phyloP scores from a whole-genome alignment of 2,113 vertebrate species.

The Anoura caudifer region DNA sequence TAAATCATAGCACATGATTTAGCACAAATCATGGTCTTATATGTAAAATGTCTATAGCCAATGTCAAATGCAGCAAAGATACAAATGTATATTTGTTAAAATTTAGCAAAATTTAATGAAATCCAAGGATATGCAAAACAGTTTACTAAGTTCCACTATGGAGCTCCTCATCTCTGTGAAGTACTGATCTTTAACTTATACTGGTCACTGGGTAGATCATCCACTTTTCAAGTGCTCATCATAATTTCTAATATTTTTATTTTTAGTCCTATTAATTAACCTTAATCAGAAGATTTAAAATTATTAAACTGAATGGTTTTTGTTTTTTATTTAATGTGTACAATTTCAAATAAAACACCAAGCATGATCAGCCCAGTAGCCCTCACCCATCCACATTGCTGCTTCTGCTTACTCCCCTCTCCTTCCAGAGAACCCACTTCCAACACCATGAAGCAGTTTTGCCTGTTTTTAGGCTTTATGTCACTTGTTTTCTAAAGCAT shows the following conservation, averaged over 20 bases:
- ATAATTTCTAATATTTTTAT: background rate
- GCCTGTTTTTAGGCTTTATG: accelerated
- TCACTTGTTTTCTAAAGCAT: background rate
- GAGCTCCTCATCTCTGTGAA: background rate
- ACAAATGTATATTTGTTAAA: background rate
- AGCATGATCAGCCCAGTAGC: too few species aligned
- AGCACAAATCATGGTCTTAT: background rate
- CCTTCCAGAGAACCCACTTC: accelerated
- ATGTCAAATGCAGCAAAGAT: background rate
- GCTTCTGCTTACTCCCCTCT: background rate
- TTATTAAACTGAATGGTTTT: background rate
- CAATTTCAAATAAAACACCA: background rate
- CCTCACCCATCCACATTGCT: accelerated
- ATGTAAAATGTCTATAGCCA: background rate
- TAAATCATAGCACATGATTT: too few species aligned
- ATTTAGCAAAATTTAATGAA: background rate
- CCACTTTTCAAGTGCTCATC: background rate
- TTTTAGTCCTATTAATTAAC: background rate
- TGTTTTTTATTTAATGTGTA: background rate
- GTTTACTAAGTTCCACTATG: background rate
- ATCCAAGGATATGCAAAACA: background rate
- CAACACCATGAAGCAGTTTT: background rate
- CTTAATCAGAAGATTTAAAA: background rate
- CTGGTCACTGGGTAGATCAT: background rate
- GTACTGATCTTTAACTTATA: background rate